A percentile compares a stretch with the other conserved stretches of the same genome.
Conservation (phyloP, 2,113 vertebrate genomes). For the Mus pahari region DNA sequence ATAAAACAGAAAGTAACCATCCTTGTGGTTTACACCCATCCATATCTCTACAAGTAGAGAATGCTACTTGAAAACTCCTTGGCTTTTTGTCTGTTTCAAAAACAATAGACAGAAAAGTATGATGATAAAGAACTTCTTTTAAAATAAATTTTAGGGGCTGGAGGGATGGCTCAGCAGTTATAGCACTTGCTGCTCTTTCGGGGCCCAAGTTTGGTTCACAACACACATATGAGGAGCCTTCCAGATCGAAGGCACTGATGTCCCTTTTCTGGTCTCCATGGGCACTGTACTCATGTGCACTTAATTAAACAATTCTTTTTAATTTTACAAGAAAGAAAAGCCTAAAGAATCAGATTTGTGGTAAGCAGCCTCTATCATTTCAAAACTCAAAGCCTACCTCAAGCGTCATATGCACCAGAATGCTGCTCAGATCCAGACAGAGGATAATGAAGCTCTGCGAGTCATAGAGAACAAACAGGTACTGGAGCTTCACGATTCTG, state of each 20-base stretch:
- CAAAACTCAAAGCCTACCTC: too few species aligned
- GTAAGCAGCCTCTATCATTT: too few species aligned
- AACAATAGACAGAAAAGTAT: slow-evolving; percentile 13
- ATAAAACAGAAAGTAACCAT: slow-evolving; percentile 13
- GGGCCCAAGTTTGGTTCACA: not conserved
- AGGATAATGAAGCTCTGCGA: too few species aligned
- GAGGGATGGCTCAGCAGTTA: not conserved
- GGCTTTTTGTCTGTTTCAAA: not conserved
- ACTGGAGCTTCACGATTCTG: not conserved
- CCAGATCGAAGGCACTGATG: not conserved
- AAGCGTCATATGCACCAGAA: too few species aligned
- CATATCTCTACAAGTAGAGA: slow-evolving; percentile 23
- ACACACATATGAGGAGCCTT: not conserved
- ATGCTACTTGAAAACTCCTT: slow-evolving; percentile 41
- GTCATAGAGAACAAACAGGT: too few species aligned
- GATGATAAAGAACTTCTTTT: slow-evolving; percentile 43
- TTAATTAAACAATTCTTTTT: not conserved
- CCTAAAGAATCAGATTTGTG: not conserved
- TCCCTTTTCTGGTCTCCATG: not conserved
- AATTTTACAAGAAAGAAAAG: slow-evolving; percentile 33
- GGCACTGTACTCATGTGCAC: not conserved
- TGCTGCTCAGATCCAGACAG: too few species aligned
- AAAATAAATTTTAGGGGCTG: not conserved
- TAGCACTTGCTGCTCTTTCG: not conserved
- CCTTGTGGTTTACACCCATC: not conserved